Conservation (phyloP, 2,888 invertebrate genomes). For the Rotaria socialis region DNA sequence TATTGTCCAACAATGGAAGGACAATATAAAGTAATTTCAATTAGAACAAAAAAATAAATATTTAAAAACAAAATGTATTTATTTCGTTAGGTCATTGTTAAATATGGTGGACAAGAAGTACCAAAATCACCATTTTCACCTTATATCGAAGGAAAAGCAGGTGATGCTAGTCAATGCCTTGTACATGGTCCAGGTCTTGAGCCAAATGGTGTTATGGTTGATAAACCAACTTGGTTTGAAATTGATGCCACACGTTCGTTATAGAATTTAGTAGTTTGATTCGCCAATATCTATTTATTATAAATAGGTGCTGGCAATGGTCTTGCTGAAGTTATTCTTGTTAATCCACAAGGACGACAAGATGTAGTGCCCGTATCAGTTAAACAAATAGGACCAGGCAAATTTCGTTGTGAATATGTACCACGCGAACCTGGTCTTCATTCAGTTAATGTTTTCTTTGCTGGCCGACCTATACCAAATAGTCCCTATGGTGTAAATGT, state of each 20-base stretch:
- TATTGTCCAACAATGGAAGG: conserved; percentile 76
- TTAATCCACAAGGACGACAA: conserved; percentile 74
- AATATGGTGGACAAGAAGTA: conserved; percentile 72
- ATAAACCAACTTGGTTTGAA: conserved; percentile 75
- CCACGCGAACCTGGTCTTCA: conserved; percentile 72
- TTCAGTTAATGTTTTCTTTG: conserved; percentile 70
- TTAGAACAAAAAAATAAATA: not conserved
- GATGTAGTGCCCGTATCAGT: conserved; percentile 66
- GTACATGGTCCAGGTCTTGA: conserved; percentile 77
- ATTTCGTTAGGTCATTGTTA: conserved; percentile 65
- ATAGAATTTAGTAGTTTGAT: not conserved
- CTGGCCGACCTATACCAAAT: conserved; percentile 74
- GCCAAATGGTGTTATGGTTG: conserved; percentile 70
- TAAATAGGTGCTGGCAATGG: conserved; percentile 71
- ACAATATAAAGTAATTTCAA: conserved; percentile 64
- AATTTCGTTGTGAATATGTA: conserved; percentile 76
- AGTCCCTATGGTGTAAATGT: conserved; percentile 77
- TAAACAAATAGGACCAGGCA: conserved; percentile 62
- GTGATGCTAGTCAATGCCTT: conserved; percentile 64
- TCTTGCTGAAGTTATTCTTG: conserved; percentile 74
- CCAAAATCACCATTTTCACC: conserved; percentile 76
- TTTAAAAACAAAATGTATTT: not conserved
- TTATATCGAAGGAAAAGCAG: conserved; percentile 72
- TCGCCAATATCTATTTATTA: not conserved
- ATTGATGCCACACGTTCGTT: conserved; percentile 71